A percentile compares a stretch with the other conserved stretches of the same genome.
Conservation (phyloP, 1,140 invertebrate species). For the Bombus terrestris region DNA sequence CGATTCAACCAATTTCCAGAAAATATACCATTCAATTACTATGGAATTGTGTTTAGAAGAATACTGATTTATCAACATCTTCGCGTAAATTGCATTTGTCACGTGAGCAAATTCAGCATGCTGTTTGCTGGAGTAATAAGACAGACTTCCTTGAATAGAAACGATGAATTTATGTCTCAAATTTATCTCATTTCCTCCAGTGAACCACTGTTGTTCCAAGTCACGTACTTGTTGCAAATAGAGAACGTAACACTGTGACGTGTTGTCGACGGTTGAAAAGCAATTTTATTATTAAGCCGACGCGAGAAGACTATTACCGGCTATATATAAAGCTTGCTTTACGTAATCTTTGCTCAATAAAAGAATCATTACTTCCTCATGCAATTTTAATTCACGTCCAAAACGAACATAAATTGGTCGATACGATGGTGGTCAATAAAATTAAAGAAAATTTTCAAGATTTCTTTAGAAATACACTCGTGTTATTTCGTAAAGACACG, state of each 20-base stretch:
- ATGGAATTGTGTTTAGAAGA: neutral
- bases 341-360: conserved; percentile 7
- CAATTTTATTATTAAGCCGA: conserved; percentile 40
- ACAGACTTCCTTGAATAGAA: neutral
- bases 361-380: neutral
- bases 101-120: neutral
- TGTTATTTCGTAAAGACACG: neutral
- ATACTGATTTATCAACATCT: too few relatives aligned
- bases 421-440: too few relatives aligned
- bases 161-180: neutral
- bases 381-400: neutral
- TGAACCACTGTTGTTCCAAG: neutral
- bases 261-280: neutral
- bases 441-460: neutral
- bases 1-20: conserved; percentile 15
- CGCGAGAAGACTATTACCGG: neutral
- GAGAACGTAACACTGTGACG: neutral
- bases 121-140: neutral
- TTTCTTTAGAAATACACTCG: too few relatives aligned
- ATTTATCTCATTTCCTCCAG: neutral
- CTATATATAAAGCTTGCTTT: conserved; percentile 4
- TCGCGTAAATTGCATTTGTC: neutral
- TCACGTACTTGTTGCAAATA: neutral
- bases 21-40: neutral
- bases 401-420: neutral